These are phyloP conservation scores for Coptodon rendalli DNA, from an alignment of 2,113 vertebrate genomes.

Conservation along the genomic window DNA sequence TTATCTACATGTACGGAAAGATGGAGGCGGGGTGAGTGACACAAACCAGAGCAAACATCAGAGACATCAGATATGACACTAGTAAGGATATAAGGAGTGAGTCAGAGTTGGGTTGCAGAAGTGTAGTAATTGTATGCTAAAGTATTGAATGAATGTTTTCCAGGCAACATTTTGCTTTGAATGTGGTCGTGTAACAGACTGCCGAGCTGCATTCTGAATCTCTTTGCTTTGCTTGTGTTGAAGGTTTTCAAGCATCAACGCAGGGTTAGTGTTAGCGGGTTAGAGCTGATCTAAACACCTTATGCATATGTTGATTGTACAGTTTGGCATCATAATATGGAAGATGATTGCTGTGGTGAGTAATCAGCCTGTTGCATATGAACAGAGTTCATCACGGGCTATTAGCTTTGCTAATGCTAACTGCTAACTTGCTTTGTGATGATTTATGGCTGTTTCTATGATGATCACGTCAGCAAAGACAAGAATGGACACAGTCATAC, in stretches of 20 bases:
- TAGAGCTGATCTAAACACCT: neutral
- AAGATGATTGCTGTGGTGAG: neutral
- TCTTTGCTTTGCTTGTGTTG: neutral
- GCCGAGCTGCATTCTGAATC: neutral
- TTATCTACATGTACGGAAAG: neutral
- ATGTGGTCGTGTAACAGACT: neutral
- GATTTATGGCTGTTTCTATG: neutral
- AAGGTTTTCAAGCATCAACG: fast-evolving
- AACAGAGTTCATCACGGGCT: neutral
- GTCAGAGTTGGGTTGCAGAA: neutral
- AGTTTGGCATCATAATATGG: neutral
- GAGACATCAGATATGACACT: neutral
- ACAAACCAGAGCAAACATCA: neutral
- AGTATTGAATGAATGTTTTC: neutral
- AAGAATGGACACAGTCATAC: neutral
- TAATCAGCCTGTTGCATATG: neutral
- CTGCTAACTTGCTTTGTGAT: fast-evolving
- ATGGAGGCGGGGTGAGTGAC: neutral
- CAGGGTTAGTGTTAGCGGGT: neutral
- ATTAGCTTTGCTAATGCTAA: neutral
- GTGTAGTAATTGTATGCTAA: neutral
- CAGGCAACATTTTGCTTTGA: neutral
- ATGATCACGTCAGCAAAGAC: fast-evolving
- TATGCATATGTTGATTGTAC: neutral
- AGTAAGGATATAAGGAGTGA: neutral